Base-by-base conservation (phyloP, 2,888 invertebrate genomes). In the Tricholauxania praeusta region DNA sequence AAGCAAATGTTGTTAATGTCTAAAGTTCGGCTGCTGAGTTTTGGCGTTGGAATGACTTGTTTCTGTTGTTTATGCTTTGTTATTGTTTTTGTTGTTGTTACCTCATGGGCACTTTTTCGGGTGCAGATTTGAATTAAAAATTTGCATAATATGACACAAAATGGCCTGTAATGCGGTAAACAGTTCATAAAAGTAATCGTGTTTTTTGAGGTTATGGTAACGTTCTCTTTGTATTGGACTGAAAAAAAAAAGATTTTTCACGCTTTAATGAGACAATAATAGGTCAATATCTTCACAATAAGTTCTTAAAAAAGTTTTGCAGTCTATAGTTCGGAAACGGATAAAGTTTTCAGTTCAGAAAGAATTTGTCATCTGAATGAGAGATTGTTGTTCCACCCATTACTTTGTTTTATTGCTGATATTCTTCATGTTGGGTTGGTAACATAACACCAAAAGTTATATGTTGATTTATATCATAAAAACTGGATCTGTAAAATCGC, bases 181-280 rank as follows among this genome's bases (percentile, higher is more conserved):
- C 86, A 84, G 84, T 78, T 86, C 84, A 82, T 86, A 82, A 84
- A 86, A 81, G 83, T 79, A 78, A 79, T 79, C 78, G 78, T 74
- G 32, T 53, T 52, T 49, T 59, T 19, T 65, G 65, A 39, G 39
- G 39, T 39, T 39, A 39, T 39, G 39, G 19, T 59, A 12, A 59
- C 17, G 22, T 3, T 19, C 8, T 6, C 59, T 19, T n/a, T 19
- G 28, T 28, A 28, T 28, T 28, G 28, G 3, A 28, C 28, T 28
- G 4, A 28, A 28, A 4, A 28, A 51, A 14, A n/a, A 22, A 49
- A 22, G 19, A 64, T 8, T 59, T 12, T 59, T n/a, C 22, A 28
- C 6, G 19, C 10, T 10, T 39, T 39, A 39, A 39, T 7, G 10
- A 39, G 10, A 10, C 1, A 10, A 39, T 39, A 39, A 28, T 19